A percentile compares a stretch with the other conserved stretches of the same genome.
Evolutionary conservation across 2,888 invertebrate species (phyloP).

Genomic region (Shargacucullia verbasci): DNA sequence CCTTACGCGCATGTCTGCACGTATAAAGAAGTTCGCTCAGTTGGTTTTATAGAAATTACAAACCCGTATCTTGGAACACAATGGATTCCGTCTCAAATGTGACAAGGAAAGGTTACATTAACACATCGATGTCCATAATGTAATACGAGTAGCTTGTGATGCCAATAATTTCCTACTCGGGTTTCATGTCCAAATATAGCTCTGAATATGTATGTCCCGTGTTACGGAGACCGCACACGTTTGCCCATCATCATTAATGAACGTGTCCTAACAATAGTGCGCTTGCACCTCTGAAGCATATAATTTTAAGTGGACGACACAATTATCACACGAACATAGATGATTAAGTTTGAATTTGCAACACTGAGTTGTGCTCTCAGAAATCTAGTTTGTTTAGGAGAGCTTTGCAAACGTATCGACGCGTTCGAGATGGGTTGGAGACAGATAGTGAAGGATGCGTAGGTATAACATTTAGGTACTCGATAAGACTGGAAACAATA

Average conservation of each 20-base stretch:
- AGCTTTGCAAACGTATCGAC: no score
- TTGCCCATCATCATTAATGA: constrained; percentile 14
- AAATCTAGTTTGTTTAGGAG: not conserved
- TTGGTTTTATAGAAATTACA: no score
- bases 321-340: constrained; percentile 7
- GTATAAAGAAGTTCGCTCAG: no score
- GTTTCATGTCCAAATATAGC: constrained; percentile 4
- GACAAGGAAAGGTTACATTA: no score
- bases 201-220: not conserved
- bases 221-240: constrained; percentile 15
- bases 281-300: constrained; percentile 26
- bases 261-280: not conserved
- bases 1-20: no score
- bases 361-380: not conserved
- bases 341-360: constrained; percentile 19
- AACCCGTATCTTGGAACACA: no score
- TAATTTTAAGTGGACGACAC: constrained; percentile 25
- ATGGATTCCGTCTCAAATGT: no score
- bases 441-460: no score
- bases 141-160: not conserved
- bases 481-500: no score
- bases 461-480: no score
- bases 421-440: no score
- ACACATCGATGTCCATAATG: not conserved
- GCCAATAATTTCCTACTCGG: constrained; percentile 1